Evolutionary conservation across 2,113 vertebrate species (phyloP).

Genomic region (Holacanthus passer): DNA sequence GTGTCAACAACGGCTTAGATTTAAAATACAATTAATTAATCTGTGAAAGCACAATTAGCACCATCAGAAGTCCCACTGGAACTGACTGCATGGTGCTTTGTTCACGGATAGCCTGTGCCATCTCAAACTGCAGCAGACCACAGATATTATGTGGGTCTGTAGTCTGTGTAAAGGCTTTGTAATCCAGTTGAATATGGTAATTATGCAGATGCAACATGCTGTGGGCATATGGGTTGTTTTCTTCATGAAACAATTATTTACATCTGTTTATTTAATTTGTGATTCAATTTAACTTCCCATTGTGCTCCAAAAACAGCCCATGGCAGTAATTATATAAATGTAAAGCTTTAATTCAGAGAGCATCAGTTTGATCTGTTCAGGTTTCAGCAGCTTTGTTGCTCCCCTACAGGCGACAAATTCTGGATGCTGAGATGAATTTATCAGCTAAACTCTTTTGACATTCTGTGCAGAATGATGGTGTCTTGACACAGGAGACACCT

Average conservation of each 20-base stretch:
- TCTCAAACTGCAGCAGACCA: not conserved
- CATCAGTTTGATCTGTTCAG: not conserved
- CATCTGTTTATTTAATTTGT: constrained; percentile 1
- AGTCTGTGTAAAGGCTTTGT: constrained; percentile 2
- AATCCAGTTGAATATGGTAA: not conserved
- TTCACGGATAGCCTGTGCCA: not conserved
- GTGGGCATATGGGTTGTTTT: not conserved
- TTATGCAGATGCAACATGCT: not conserved
- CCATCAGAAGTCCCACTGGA: not conserved
- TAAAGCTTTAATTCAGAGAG: not conserved
- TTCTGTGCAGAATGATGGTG: not conserved
- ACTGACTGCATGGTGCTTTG: not conserved
- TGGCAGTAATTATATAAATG: not conserved
- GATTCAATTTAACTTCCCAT: not conserved
- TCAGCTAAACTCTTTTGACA: not conserved
- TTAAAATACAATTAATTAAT: not conserved
- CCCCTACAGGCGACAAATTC: not conserved
- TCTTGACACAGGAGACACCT: not conserved
- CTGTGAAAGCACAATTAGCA: not conserved
- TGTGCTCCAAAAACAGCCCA: not conserved
- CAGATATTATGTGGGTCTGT: not conserved
- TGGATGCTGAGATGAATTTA: not conserved
- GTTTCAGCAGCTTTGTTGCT: not conserved
- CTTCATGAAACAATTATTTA: not conserved
- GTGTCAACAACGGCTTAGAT: no score